Conservation (phyloP, 2,888 invertebrate genomes). For the Apamea monoglypha region DNA sequence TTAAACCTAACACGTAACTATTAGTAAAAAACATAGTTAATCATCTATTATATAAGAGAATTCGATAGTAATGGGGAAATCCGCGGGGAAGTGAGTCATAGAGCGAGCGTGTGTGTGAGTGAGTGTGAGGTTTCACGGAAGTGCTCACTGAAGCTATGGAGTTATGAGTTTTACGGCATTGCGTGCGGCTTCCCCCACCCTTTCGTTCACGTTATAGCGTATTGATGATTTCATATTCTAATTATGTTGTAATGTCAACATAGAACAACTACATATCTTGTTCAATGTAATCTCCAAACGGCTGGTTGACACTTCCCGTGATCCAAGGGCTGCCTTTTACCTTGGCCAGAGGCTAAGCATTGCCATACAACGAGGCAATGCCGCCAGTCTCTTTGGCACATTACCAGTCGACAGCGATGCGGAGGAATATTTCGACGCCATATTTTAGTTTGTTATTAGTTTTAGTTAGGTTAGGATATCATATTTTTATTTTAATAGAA, state of each 20-base stretch:
- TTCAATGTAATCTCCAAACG: no score
- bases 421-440: no score
- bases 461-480: no score
- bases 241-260: neutral
- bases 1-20: neutral
- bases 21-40: constrained; percentile 25
- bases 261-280: neutral
- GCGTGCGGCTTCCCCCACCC: constrained; percentile 3
- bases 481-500: no score
- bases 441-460: no score
- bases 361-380: no score
- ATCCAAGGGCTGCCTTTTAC: no score
- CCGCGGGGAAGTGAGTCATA: constrained; percentile 47
- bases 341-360: no score
- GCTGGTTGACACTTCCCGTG: no score
- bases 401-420: no score
- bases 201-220: neutral
- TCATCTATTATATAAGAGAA: constrained; percentile 46
- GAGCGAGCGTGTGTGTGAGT: neutral
- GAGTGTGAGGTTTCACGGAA: constrained; percentile 38
- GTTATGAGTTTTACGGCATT: constrained; percentile 28
- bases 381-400: no score
- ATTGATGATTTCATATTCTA: neutral
- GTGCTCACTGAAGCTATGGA: constrained; percentile 8
- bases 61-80: constrained; percentile 56